Conservation (phyloP, 2,888 invertebrate species). For the Latrodectus hesperus region DNA sequence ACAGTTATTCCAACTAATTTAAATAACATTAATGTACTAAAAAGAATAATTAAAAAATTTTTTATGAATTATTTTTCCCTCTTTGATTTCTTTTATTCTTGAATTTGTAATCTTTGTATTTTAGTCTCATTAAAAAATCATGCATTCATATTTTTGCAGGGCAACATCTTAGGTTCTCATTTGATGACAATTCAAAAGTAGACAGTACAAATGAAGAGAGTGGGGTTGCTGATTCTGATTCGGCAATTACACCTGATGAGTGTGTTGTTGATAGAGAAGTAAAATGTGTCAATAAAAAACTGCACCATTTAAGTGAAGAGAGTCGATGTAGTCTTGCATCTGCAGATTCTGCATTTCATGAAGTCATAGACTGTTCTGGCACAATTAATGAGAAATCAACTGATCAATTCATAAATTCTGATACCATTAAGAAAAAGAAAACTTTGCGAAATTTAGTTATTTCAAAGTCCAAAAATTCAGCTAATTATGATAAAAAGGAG, state of each 20-base stretch:
- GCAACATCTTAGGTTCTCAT: constrained; percentile 32
- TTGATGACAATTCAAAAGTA: constrained; percentile 65
- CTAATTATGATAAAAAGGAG: constrained; percentile 19
- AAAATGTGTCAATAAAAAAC: background rate
- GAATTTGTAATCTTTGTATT: too few species aligned
- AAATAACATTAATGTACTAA: too few species aligned
- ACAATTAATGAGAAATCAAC: background rate
- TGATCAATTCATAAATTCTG: background rate
- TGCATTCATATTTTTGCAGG: constrained; percentile 20
- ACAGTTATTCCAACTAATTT: too few species aligned
- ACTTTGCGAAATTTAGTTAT: background rate
- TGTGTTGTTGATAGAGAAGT: constrained; percentile 72
- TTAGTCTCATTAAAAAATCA: too few species aligned
- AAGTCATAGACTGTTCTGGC: background rate
- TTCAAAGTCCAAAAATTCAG: background rate
- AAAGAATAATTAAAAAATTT: too few species aligned
- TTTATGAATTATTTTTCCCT: too few species aligned
- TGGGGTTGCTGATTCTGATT: constrained; percentile 88
- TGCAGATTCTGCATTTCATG: constrained; percentile 3
- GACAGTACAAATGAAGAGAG: constrained; percentile 80
- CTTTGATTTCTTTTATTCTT: too few species aligned
- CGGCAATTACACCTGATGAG: constrained; percentile 81
- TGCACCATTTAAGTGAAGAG: constrained; percentile 1
- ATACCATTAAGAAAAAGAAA: background rate
- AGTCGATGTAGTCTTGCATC: constrained; percentile 6